A percentile compares a stretch with the other conserved stretches of the same genome.
These are phyloP conservation scores for Potamarius usumacintae DNA, from an alignment of 2,113 vertebrate genomes.

Conservation along the genomic window DNA sequence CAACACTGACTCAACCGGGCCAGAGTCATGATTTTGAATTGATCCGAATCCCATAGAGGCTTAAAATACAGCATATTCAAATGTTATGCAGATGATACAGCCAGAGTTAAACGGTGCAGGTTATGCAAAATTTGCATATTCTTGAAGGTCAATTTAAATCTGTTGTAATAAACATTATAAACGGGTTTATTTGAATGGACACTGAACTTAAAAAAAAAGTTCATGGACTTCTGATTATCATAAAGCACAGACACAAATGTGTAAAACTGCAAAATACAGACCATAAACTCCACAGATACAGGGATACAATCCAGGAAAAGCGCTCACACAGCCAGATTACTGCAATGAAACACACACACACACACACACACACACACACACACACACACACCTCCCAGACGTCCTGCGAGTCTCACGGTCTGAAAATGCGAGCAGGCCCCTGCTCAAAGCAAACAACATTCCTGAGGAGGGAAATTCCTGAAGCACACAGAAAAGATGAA, in stretches of 20 bases:
- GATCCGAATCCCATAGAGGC: not conserved
- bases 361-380: not conserved
- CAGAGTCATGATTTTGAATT: not conserved
- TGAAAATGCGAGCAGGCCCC: conserved; percentile 7
- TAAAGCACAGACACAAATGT: not conserved
- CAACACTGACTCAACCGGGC: not conserved
- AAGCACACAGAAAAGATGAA: conserved; percentile 8
- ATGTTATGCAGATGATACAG: not conserved
- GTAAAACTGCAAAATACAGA: not conserved
- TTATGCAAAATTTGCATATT: not conserved
- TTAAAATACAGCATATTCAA: not conserved
- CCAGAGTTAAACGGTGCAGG: not conserved
- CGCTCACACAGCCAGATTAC: not conserved
- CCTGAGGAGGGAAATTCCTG: conserved; percentile 15
- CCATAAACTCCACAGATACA: not conserved
- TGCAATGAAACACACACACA: not conserved
- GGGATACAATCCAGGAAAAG: not conserved
- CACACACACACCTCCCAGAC: not conserved
- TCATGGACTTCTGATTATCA: not conserved
- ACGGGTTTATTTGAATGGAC: not conserved
- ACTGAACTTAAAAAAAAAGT: not conserved
- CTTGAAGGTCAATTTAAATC: not conserved
- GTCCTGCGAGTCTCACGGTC: conserved; percentile 15
- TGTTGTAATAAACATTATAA: not conserved
- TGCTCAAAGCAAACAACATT: conserved; percentile 34